Evolutionary conservation across 2,888 invertebrate genomes (phyloP), one percentile per base, ranked within the genome.

Genomic region (Calliphora vomitoria): DNA sequence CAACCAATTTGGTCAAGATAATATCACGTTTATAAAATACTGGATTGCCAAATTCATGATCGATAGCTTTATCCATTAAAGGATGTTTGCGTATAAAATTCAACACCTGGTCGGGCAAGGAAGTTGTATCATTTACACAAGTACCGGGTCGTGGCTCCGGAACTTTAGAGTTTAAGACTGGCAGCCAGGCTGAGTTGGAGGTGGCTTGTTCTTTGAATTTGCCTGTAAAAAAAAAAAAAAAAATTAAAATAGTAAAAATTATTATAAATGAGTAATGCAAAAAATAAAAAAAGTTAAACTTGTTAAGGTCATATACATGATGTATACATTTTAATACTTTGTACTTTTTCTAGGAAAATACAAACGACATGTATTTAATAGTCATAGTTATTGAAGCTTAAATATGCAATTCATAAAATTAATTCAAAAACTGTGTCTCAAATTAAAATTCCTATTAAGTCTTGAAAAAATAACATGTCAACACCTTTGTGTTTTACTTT

Each of bases 1-100:
- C 98, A 50, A 98, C 98, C 88, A 99, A 95, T 91, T 97, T 96
- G 84, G 98, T 98, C 94, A 98, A 97, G 94, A 98, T 96, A 88
- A 98, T 95, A 94, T 98, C 98, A 78, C 98, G 95, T 93, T 98
- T 98, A 95, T 97, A 98, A 94, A 97, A 98, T 74, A 98, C 98
- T 0, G 99, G 99, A 93, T 97, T 97, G 92, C 98, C 98, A 92
- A 97, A 96, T 93, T 98, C 97, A 94, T 98, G 98, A 90, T 97
- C 97, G 72, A 99, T 98, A 5, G 99, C 98, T 64, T 97, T 97
- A 94, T 99, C 99, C 99, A 99, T 99, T 89, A 99, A 95, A 1
- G 99, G 98, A 94, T 99, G 99, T 50, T 98, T 97, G 91, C 98
- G 96, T 91, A 99, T 98, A 94, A 99, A 99, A 94, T 99, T 99